phyloP scores from a whole-genome alignment of 2,888 invertebrate species.

The Parelbella ahira region DNA sequence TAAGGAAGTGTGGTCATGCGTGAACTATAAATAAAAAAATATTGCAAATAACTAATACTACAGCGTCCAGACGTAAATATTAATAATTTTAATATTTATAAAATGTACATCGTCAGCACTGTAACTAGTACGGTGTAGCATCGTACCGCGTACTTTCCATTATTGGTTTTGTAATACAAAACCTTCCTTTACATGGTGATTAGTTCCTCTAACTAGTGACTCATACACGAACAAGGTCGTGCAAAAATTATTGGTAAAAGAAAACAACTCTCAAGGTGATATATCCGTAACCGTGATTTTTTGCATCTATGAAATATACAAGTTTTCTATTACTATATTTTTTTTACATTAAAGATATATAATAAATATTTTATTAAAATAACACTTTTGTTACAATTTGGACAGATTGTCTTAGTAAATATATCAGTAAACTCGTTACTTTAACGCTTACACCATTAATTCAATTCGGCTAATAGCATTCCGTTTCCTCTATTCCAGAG shows the following conservation, averaged over 20 bases:
- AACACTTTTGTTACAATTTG: no score
- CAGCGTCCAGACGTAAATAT: no score
- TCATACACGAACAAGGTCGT: conserved; percentile 43
- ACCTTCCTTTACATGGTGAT: conserved; percentile 35
- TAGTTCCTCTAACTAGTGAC: conserved; percentile 38
- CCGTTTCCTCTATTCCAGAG: conserved; percentile 83
- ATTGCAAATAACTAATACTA: no score
- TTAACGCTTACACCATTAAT: no score
- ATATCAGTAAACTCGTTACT: no score
- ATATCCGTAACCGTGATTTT: conserved; percentile 31
- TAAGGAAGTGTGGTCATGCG: conserved; percentile 31
- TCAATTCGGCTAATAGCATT: conserved; percentile 27
- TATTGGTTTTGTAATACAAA: conserved; percentile 34
- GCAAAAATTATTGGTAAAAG: conserved; percentile 39
- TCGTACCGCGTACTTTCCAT: no score
- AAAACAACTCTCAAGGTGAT: conserved; percentile 37
- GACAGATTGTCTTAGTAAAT: no score
- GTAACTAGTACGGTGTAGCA: neutral
- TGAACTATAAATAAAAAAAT: conserved; percentile 6
- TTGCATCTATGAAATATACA: conserved; percentile 10
- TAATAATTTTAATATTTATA: no score
- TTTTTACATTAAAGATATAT: no score
- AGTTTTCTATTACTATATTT: no score
- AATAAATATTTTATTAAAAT: no score
- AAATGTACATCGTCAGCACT: conserved; percentile 2